These are phyloP conservation scores for Cyclophora punctaria DNA, from an alignment of 2,888 invertebrate species.

Conservation along the genomic window DNA sequence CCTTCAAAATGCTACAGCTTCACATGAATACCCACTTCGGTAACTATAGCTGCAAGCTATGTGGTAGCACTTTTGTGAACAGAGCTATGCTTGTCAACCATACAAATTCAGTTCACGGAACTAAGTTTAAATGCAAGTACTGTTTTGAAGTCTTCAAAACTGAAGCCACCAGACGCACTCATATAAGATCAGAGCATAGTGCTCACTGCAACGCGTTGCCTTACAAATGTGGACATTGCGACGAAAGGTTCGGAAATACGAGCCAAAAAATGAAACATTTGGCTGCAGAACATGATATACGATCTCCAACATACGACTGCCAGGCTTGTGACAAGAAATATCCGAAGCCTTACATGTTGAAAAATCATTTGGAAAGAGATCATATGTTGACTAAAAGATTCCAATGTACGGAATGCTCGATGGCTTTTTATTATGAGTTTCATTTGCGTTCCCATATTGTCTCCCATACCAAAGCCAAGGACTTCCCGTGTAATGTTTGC, in stretches of 20 bases:
- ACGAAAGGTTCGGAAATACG: slow-evolving; percentile 26
- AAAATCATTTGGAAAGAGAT: slow-evolving; percentile 25
- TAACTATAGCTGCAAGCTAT: slow-evolving; percentile 9
- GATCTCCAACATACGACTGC: slow-evolving; percentile 18
- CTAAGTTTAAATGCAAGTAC: not conserved
- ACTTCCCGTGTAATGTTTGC: slow-evolving; percentile 49
- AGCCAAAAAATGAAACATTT: slow-evolving; percentile 26
- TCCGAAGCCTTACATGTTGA: slow-evolving; percentile 16
- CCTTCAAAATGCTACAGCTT: slow-evolving; percentile 12
- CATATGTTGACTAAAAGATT: slow-evolving; percentile 22
- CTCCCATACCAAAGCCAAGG: slow-evolving; percentile 51
- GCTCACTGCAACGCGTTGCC: not conserved
- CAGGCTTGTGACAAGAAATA: slow-evolving; percentile 27
- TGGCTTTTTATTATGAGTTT: slow-evolving; percentile 20
- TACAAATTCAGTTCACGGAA: not conserved
- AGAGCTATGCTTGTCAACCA: not conserved
- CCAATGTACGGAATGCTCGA: slow-evolving; percentile 26
- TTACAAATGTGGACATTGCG: slow-evolving; percentile 32
- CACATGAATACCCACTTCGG: slow-evolving; percentile 15
- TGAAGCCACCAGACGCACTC: not conserved
- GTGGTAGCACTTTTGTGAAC: not conserved
- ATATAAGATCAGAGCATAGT: not conserved
- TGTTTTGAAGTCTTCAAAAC: not conserved
- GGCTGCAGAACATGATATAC: slow-evolving; percentile 21
- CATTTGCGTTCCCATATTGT: slow-evolving; percentile 45